Base-by-base conservation (phyloP, 2,113 vertebrate genomes). In the Sarotherodon lohbergeri region DNA sequence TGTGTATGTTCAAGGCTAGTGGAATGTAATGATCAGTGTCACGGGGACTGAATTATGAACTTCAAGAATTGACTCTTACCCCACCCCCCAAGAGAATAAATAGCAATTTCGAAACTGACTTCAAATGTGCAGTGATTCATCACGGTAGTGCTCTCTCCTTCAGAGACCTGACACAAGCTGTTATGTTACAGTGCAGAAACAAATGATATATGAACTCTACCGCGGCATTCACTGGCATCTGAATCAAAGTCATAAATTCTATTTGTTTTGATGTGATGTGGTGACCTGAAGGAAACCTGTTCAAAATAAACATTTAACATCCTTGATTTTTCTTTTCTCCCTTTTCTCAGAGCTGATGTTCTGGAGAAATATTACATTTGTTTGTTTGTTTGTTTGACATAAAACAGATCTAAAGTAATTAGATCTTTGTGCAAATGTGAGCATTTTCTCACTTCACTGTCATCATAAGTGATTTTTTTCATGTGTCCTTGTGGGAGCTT, bases 51-150 rank as follows among this genome's bases (percentile, higher is more conserved):
- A 85, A 54, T 92, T 68, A 85, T 86, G 66, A 87, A 76, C 41
- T 89, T 85, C 56, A 36, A 46, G 46, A 57, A 57, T 55, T 73
- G 80, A 63, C 54, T 87, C 19, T 46, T 32, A 9, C 16, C 29
- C 17, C 9, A 9, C 57, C 52, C 7, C 71, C 22, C 54, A 7
- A 3, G 36, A 90, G 87, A 76, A 80, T 27, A 46, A 34, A 22
- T 81, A 83, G 68, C 78, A 56, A 83, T 92, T 89, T 59, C 36
- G 73, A 88, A 89, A 93, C 66, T 50, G 57, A 88, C 54, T 59
- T 81, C 43, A 56, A 46, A 81, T 80, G 76, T 82, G 48, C 14
- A 32, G 56, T 29, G 19, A 82, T 93, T 90, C 82, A 93, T 93
- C 90, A 90, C 2, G n/a, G 54, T 27, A 57, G 83, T 71, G 89